Conservation (phyloP, 2,113 vertebrate genomes). For the Chloroceryle aenea region DNA sequence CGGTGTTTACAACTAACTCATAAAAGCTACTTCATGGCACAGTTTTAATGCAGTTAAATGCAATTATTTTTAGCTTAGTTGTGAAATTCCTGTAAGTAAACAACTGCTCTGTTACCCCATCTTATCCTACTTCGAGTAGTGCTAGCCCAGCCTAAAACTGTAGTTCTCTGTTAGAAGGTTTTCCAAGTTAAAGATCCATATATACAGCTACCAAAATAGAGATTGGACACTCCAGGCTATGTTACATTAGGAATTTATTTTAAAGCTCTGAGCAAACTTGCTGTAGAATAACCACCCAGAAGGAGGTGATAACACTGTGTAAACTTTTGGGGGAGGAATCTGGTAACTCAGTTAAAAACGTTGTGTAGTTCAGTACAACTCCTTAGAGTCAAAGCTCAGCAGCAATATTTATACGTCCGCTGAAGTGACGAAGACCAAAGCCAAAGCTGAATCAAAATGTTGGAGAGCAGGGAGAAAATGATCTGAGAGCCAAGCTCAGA, state of each 20-base stretch:
- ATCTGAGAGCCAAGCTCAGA: background rate
- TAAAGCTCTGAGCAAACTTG: background rate
- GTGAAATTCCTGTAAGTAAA: conserved; percentile 47
- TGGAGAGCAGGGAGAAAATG: background rate
- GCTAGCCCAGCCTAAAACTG: background rate
- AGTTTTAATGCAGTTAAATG: conserved; percentile 14
- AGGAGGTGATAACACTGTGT: background rate
- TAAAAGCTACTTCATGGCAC: conserved; percentile 6
- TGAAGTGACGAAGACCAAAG: background rate
- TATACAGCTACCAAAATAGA: background rate
- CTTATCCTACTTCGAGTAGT: background rate
- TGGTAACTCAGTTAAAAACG: background rate
- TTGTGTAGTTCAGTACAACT: background rate
- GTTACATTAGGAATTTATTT: background rate
- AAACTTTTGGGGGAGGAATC: background rate
- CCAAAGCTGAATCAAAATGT: background rate
- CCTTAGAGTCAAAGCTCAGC: background rate
- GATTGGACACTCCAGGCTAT: background rate
- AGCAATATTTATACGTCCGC: background rate
- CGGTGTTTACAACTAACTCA: background rate
- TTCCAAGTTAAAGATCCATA: background rate
- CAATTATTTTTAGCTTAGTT: conserved; percentile 40
- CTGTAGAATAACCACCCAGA: background rate
- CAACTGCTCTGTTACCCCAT: background rate
- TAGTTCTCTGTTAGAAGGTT: background rate